Conservation (phyloP, 1,140 invertebrate genomes). For the Orchesella cincta region DNA sequence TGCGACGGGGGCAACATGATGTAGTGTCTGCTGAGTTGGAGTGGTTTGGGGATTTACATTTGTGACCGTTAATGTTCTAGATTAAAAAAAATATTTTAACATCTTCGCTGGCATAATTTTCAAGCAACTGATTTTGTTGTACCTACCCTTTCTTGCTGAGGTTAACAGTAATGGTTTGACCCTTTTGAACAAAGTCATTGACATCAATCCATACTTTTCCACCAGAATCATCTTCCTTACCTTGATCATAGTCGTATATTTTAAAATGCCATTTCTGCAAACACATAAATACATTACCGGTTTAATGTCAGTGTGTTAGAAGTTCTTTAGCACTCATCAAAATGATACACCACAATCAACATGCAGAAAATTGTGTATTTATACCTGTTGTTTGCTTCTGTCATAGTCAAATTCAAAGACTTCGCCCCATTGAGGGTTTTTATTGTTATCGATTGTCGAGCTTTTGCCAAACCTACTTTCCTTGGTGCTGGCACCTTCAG, state of each 20-base stretch:
- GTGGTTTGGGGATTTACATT: background rate
- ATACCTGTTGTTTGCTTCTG: constrained; percentile 42
- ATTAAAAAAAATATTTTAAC: no score
- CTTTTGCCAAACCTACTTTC: constrained; percentile 38
- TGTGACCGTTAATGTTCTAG: background rate
- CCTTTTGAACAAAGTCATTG: constrained; percentile 44
- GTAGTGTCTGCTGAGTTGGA: background rate
- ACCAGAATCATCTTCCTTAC: background rate
- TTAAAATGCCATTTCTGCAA: constrained; percentile 39
- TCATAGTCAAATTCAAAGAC: constrained; percentile 47
- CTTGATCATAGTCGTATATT: constrained; percentile 42
- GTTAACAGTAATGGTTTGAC: constrained; percentile 43
- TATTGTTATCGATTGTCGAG: constrained; percentile 29
- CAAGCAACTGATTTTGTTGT: background rate
- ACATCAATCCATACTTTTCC: constrained; percentile 16
- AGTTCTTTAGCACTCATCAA: background rate
- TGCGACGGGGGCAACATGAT: background rate
- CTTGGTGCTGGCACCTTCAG: constrained; percentile 29
- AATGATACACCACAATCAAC: no score
- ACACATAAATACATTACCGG: background rate
- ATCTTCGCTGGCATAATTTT: no score
- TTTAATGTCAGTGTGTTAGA: background rate
- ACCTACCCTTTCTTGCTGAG: constrained; percentile 44
- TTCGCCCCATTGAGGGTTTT: constrained; percentile 46
- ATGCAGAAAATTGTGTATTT: background rate